Evolutionary conservation across 2,888 invertebrate genomes (phyloP).

Genomic region (Plagiodera versicolora): DNA sequence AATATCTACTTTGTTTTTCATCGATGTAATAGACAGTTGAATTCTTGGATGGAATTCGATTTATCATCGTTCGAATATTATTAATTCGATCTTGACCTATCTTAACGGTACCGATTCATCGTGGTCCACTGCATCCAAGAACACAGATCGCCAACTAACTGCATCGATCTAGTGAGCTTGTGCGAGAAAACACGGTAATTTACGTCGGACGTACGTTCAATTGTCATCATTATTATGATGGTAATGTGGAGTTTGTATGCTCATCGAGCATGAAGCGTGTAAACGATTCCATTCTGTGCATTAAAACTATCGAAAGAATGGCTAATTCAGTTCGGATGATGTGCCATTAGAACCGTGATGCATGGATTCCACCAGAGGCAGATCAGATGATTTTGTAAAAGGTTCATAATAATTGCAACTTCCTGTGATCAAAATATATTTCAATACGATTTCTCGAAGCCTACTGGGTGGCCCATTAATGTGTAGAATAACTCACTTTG

Average conservation of each 20-base stretch:
- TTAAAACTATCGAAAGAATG: slow-evolving; percentile 4
- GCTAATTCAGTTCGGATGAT: neutral
- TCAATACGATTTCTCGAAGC: too few species aligned
- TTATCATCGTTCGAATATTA: too few species aligned
- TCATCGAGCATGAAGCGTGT: slow-evolving; percentile 29
- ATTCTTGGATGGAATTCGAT: too few species aligned
- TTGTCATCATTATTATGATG: slow-evolving; percentile 29
- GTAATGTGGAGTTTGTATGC: slow-evolving; percentile 22
- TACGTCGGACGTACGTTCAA: slow-evolving; percentile 17
- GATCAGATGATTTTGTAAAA: too few species aligned
- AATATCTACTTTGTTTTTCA: too few species aligned
- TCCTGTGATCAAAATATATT: too few species aligned
- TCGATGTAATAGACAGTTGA: too few species aligned
- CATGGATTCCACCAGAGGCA: neutral
- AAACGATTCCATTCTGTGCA: slow-evolving; percentile 24
- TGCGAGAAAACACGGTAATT: slow-evolving; percentile 9
- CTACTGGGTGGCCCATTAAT: too few species aligned
- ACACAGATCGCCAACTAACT: neutral
- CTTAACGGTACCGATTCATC: neutral
- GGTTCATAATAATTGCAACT: too few species aligned
- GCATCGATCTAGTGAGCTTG: slow-evolving; percentile 11
- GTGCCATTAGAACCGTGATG: neutral
- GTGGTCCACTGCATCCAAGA: slow-evolving; percentile 1
- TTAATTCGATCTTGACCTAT: too few species aligned
- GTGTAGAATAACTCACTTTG: too few species aligned